Conservation (phyloP, 2,797 vertebrate species). For the Nannoperca australis region DNA sequence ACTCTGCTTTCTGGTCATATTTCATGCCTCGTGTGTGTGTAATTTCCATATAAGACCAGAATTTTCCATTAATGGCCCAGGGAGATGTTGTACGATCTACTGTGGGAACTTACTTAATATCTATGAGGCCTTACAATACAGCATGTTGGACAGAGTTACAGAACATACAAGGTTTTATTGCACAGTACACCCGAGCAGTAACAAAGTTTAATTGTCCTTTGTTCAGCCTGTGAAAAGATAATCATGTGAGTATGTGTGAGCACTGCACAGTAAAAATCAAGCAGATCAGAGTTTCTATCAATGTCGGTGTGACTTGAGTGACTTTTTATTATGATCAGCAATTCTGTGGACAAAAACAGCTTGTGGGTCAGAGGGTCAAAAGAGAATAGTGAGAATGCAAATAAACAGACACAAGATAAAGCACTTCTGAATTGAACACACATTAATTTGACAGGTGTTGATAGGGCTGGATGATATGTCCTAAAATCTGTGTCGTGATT, state of each 20-base stretch:
- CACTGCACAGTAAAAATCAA: background rate
- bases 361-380: background rate
- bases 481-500: background rate
- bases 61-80: slow-evolving; percentile 16
- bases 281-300: background rate
- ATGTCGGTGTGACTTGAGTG: background rate
- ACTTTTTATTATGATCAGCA: background rate
- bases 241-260: background rate
- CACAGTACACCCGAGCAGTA: background rate
- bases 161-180: too few species aligned
- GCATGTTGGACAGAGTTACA: background rate
- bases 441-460: background rate
- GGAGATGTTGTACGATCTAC: slow-evolving; percentile 32
- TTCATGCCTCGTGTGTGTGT: slow-evolving; percentile 44
- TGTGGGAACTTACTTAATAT: slow-evolving; percentile 21
- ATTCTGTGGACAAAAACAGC: background rate
- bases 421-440: background rate
- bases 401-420: background rate
- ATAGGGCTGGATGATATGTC: background rate
- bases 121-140: background rate
- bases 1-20: slow-evolving; percentile 48
- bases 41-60: slow-evolving; percentile 34
- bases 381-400: background rate
- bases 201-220: background rate
- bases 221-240: background rate